Percentiles rank a stretch among this genome's conserved stretches.
These are phyloP conservation scores for Motacilla alba DNA, from an alignment of 2,113 vertebrate species.

Conservation along the genomic window DNA sequence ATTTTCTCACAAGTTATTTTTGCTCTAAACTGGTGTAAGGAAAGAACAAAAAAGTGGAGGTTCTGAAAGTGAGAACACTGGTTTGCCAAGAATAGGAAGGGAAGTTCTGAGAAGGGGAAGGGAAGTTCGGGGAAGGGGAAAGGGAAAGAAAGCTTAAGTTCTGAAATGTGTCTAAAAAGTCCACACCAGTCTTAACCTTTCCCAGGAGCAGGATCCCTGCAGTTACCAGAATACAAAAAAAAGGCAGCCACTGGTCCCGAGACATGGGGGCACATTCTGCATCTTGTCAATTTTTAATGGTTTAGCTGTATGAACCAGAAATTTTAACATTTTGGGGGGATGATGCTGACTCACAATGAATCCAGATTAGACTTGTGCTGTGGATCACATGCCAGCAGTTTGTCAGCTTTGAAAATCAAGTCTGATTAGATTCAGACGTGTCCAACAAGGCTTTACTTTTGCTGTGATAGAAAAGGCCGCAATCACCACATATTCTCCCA, in stretches of 20 bases:
- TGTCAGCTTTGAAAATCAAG: background rate
- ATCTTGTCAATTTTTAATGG: background rate
- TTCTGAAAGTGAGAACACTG: background rate
- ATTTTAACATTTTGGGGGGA: background rate
- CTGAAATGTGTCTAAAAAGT: background rate
- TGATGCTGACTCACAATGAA: fast-evolving
- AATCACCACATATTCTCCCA: background rate
- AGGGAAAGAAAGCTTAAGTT: background rate
- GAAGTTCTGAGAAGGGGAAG: too few relatives aligned
- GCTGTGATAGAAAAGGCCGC: background rate
- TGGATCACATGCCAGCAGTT: background rate
- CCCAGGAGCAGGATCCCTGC: background rate
- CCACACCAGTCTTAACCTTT: background rate
- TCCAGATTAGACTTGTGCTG: background rate
- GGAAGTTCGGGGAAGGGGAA: background rate
- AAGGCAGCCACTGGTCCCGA: background rate
- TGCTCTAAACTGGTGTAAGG: background rate
- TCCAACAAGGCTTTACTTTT: background rate
- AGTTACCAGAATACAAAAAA: background rate
- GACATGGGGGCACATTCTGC: background rate
- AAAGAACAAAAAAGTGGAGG: background rate
- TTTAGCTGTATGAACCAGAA: background rate
- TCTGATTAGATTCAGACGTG: fast-evolving
- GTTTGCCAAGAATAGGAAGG: background rate
- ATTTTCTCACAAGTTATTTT: background rate